Percentiles rank a stretch among this genome's conserved stretches.
phyloP scores from a whole-genome alignment of 2,888 invertebrate species.

The Ypsolopha sequella region DNA sequence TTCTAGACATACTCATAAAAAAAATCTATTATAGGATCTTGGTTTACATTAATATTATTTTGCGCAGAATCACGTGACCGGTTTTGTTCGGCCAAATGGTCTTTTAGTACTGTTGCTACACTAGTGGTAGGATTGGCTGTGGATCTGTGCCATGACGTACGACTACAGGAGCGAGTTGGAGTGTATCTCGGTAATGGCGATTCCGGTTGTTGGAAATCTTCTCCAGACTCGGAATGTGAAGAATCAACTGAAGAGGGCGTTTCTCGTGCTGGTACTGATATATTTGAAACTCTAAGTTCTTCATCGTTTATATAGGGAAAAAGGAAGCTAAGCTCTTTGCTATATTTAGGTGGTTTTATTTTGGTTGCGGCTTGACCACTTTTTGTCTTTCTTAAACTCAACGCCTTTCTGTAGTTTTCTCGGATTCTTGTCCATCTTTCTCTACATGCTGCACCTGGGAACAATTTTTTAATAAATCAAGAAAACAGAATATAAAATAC shows the following conservation, averaged over 20 bases:
- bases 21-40: conserved; percentile 10
- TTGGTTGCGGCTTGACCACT: conserved; percentile 14
- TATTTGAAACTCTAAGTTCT: too few relatives aligned
- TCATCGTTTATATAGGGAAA: too few relatives aligned
- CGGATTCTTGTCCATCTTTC: conserved; percentile 12
- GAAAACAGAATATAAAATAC: background rate
- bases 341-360: conserved; percentile 14
- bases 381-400: conserved; percentile 14
- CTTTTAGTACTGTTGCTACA: conserved; percentile 8
- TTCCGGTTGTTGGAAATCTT: conserved; percentile 10
- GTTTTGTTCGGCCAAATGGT: conserved; percentile 5
- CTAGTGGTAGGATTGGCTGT: too few relatives aligned
- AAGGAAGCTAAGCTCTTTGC: conserved; percentile 5
- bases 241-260: too few relatives aligned
- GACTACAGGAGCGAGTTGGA: conserved; percentile 1
- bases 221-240: conserved; percentile 11
- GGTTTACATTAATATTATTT: conserved; percentile 7
- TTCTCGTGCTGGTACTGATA: too few relatives aligned
- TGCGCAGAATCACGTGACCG: background rate
- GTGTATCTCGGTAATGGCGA: conserved; percentile 9
- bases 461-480: too few relatives aligned
- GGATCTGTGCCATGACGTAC: too few relatives aligned
- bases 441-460: conserved; percentile 11
- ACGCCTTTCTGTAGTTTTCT: conserved; percentile 12
- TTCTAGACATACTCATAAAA: conserved; percentile 12